Evolutionary conservation across 2,113 vertebrate species (phyloP), one percentile per base, ranked within the genome.

Genomic region (Perccottus glenii): DNA sequence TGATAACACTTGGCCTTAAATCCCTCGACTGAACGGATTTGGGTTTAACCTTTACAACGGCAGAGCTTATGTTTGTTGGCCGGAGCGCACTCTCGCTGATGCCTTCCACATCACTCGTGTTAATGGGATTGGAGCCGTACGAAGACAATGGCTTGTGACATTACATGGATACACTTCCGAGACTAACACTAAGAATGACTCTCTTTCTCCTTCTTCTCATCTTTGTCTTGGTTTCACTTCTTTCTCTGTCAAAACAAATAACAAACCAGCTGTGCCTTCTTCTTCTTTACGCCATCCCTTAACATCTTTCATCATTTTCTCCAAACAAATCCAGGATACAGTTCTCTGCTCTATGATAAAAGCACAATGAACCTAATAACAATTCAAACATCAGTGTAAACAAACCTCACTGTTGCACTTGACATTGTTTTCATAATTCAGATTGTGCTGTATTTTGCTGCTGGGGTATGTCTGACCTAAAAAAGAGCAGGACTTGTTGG

Each of bases 401-500:
- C 78, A 86, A 83, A 44, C 49, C 32, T 72, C 36, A 33, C 51
- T 56, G 68, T 43, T 61, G 73, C n/a, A 2, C 46, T 79, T 81
- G 68, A 77, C 80, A 70, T 76, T 53, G 71, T 84, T 73, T 78
- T 50, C 53, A 77, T 69, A 75, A 68, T 40, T 56, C 15, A 2
- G 73, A 50, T 82, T 74, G 82, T 82, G 81, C 78, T 69, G 60
- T 53, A 57, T 73, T 70, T 75, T 63, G 60, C 60, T 44, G 61
- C 71, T 80, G 42, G 73, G 81, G 63, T 35, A 42, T 64, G 58
- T 81, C 75, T 78, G 84, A 88, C 85, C 85, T 83, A 81, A 88
- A 92, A 86, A 90, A 48, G 70, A 77, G 55, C 59, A 70, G 69
- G 64, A 90, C 85, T 87, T 89, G 81, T 88, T 87, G 85, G 73